Conservation (phyloP, 2,888 invertebrate genomes). For the Altica lythri region DNA sequence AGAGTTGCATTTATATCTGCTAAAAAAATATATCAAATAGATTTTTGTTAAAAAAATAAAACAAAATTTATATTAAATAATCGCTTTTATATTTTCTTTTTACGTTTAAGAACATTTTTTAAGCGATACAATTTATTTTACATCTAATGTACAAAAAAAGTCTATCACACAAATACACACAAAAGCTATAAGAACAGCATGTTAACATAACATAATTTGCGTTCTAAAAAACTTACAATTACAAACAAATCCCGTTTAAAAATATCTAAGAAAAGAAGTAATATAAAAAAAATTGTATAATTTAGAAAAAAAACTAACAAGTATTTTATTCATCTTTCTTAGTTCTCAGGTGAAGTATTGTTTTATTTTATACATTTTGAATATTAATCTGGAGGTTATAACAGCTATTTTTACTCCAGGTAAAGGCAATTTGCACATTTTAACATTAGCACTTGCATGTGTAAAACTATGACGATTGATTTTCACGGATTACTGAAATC, state of each 20-base stretch:
- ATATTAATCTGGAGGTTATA: too few relatives aligned
- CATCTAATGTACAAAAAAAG: constrained; percentile 68
- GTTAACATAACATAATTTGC: constrained; percentile 40
- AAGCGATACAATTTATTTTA: constrained; percentile 63
- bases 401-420: too few relatives aligned
- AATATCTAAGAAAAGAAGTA: constrained; percentile 16
- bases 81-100: constrained; percentile 42
- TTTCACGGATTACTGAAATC: too few relatives aligned
- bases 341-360: too few relatives aligned
- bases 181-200: constrained; percentile 52
- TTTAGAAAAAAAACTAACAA: too few relatives aligned
- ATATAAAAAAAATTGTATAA: neutral
- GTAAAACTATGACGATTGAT: too few relatives aligned
- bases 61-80: constrained; percentile 37
- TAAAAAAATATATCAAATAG: constrained; percentile 63
- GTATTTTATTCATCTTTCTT: too few relatives aligned
- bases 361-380: too few relatives aligned
- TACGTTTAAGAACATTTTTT: constrained; percentile 40
- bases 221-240: constrained; percentile 24
- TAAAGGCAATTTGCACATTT: too few relatives aligned
- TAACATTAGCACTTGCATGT: too few relatives aligned
- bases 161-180: constrained; percentile 58
- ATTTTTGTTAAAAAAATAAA: constrained; percentile 37
- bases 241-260: constrained; percentile 11
- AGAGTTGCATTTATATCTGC: constrained; percentile 62